Percentiles rank a stretch among this genome's conserved stretches.
Conservation (phyloP, 2,113 vertebrate species). For the Hippopotamus amphibius region DNA sequence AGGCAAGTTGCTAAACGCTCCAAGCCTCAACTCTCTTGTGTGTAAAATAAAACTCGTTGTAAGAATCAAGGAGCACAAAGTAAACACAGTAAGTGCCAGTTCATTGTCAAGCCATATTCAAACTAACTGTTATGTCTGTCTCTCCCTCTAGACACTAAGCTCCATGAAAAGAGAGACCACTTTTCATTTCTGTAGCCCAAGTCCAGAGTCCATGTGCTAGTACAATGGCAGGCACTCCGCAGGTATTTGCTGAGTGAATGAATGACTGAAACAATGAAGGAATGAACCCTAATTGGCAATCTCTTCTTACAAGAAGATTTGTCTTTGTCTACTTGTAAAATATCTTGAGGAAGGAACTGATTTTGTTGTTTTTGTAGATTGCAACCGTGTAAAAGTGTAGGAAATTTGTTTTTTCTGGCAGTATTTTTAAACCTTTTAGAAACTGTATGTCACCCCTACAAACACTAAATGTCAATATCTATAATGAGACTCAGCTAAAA, state of each 20-base stretch:
- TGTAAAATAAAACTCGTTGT: background rate
- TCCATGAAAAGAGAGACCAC: background rate
- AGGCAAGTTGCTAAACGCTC: background rate
- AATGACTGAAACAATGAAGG: background rate
- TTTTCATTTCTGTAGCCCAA: background rate
- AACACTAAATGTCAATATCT: conserved; percentile 46
- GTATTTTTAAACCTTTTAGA: conserved; percentile 42
- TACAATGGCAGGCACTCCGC: background rate
- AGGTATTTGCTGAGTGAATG: background rate
- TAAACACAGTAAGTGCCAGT: background rate
- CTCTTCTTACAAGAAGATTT: background rate
- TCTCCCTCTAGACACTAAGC: background rate
- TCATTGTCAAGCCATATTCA: background rate
- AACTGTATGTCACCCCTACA: background rate
- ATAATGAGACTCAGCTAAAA: conserved; percentile 55
- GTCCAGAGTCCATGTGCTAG: no score
- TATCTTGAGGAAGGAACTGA: background rate
- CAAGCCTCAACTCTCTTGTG: background rate
- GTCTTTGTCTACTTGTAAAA: background rate
- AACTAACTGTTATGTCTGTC: background rate
- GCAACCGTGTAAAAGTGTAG: background rate
- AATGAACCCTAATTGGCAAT: background rate
- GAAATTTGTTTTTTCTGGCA: background rate
- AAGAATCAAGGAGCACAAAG: background rate
- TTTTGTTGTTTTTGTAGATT: conserved; percentile 16